phyloP scores from a whole-genome alignment of 2,888 invertebrate species.

The Erebia palarica region DNA sequence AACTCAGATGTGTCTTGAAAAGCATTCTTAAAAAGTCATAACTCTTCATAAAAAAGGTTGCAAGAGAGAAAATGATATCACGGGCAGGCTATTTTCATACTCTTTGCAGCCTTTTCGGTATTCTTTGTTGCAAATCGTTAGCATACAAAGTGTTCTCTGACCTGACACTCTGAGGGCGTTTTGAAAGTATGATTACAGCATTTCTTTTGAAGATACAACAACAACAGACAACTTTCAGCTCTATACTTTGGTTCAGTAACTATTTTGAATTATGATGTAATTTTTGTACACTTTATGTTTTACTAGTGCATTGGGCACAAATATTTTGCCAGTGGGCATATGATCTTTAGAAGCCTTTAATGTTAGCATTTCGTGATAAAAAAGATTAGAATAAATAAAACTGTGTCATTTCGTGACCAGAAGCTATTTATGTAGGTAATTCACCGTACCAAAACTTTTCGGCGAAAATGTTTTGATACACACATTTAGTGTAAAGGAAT shows the following conservation, averaged over 20 bases:
- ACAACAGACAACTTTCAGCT: neutral
- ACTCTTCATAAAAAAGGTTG: constrained; percentile 1
- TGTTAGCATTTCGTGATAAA: too few relatives aligned
- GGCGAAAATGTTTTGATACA: constrained; percentile 7
- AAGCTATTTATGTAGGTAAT: neutral
- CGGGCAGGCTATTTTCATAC: constrained; percentile 11
- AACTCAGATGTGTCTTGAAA: constrained; percentile 3
- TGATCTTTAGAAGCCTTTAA: too few relatives aligned
- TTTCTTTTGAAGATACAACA: constrained; percentile 9
- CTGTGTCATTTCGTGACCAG: neutral
- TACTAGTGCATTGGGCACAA: too few relatives aligned
- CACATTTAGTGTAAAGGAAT: neutral
- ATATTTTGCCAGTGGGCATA: too few relatives aligned
- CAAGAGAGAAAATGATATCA: constrained; percentile 4
- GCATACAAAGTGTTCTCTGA: constrained; percentile 18
- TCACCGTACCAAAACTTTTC: neutral
- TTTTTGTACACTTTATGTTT: too few relatives aligned
- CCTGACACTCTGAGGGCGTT: constrained; percentile 9
- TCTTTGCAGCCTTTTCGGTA: constrained; percentile 12
- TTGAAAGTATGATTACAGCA: constrained; percentile 14
- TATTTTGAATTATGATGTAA: neutral
- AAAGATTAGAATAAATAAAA: too few relatives aligned
- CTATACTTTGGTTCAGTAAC: neutral
- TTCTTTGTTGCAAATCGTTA: constrained; percentile 14
- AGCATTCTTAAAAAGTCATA: neutral